Evolutionary conservation across 2,888 invertebrate genomes (phyloP).

Genomic region (Melolontha melolontha): DNA sequence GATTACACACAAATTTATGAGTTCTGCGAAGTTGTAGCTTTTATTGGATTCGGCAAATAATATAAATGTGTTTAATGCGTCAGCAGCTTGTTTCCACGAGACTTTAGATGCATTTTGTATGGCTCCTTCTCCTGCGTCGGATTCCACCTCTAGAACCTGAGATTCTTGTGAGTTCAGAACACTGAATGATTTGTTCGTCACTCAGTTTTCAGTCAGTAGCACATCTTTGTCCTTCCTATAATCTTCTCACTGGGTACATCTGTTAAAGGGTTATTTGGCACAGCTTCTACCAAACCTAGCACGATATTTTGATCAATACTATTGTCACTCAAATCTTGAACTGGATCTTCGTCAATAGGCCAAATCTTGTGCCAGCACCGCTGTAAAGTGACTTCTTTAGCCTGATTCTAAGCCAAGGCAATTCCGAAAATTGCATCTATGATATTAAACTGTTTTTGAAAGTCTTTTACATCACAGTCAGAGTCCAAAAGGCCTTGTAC

Average conservation of each 20-base stretch:
- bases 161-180: not conserved
- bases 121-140: not conserved
- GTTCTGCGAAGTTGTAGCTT: too few species aligned
- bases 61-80: too few species aligned
- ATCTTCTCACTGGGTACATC: conserved; percentile 5
- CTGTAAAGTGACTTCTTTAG: conserved; percentile 4
- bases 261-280: conserved; percentile 3
- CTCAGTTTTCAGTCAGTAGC: conserved; percentile 3
- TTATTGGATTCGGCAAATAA: too few species aligned
- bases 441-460: conserved; percentile 11
- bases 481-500: not conserved
- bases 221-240: not conserved
- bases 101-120: too few species aligned
- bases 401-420: conserved; percentile 2
- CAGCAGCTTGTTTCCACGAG: too few species aligned
- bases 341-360: not conserved
- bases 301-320: conserved; percentile 8
- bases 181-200: conserved; percentile 2
- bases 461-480: not conserved
- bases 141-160: conserved; percentile 2
- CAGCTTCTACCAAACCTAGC: conserved; percentile 1
- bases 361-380: conserved; percentile 1
- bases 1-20: too few species aligned
- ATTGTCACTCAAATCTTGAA: conserved; percentile 4
- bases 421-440: conserved; percentile 1